phyloP scores from a whole-genome alignment of 2,113 vertebrate genomes.

The Collichthys lucidus region DNA sequence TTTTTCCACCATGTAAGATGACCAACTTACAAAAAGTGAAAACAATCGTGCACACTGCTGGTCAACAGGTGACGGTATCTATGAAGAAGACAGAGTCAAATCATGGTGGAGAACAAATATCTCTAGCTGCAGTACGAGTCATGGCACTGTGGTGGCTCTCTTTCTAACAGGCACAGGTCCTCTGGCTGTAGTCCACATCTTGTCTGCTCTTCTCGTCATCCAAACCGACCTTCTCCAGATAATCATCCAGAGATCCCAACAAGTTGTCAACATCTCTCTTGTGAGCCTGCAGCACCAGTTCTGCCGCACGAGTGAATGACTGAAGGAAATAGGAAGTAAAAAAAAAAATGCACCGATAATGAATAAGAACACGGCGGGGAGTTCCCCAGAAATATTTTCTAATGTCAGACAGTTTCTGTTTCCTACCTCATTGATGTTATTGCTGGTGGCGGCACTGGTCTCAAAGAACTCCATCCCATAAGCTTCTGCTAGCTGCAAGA shows the following conservation, averaged over 20 bases:
- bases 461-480: conserved; percentile 98
- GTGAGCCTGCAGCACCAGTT: conserved; percentile 94
- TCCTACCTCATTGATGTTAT: conserved; percentile 92
- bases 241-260: conserved; percentile 78
- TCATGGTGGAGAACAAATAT: neutral
- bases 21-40: neutral
- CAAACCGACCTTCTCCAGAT: conserved; percentile 84
- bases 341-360: neutral
- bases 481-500: conserved; percentile 89
- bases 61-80: neutral
- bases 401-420: neutral
- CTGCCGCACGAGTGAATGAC: conserved; percentile 91
- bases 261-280: conserved; percentile 89
- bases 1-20: neutral
- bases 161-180: conserved; percentile 90
- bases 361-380: no score
- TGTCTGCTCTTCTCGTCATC: conserved; percentile 85
- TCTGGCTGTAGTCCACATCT: conserved; percentile 77
- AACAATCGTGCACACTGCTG: neutral
- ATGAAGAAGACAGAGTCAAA: neutral
- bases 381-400: neutral
- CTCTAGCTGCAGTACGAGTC: neutral
- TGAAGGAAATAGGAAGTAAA: conserved; percentile 66
- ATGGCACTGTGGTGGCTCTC: neutral
- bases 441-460: conserved; percentile 93